These are phyloP conservation scores for Porphyrio hochstetteri DNA, from an alignment of 2,113 vertebrate species.

Conservation along the genomic window DNA sequence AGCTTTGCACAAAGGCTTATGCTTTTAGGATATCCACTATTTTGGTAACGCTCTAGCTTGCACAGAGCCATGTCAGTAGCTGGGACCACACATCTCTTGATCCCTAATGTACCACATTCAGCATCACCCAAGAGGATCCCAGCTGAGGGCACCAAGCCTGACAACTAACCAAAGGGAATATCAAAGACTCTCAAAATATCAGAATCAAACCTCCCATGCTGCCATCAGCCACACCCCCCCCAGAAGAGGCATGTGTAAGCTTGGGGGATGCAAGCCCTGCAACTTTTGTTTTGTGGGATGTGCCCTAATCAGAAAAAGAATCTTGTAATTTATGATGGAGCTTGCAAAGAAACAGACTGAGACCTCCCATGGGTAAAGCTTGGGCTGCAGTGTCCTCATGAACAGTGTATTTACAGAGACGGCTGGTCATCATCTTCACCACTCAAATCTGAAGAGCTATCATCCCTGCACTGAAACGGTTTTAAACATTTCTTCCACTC, in stretches of 20 bases:
- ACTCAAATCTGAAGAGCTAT: background rate
- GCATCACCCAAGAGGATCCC: background rate
- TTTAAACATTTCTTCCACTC: background rate
- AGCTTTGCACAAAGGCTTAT: background rate
- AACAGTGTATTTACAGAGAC: background rate
- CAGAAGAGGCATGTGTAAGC: background rate
- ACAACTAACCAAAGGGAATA: background rate
- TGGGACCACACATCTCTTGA: background rate
- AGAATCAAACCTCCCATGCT: background rate
- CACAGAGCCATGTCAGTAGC: background rate
- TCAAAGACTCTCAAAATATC: background rate
- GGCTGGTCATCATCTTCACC: background rate
- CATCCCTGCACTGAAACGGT: background rate
- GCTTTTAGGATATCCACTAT: background rate
- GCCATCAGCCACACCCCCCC: background rate
- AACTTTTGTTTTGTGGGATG: background rate
- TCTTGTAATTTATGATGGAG: background rate
- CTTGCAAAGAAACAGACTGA: background rate
- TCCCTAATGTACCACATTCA: background rate
- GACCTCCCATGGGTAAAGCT: background rate
- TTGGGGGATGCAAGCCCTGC: background rate
- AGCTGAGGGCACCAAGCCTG: background rate
- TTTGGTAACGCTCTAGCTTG: background rate
- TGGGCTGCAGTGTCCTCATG: accelerated
- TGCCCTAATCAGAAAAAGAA: background rate